Evolutionary conservation across 2,797 vertebrate genomes (phyloP), one percentile per base, ranked within the genome.

Genomic region (Neoniphon sammara): DNA sequence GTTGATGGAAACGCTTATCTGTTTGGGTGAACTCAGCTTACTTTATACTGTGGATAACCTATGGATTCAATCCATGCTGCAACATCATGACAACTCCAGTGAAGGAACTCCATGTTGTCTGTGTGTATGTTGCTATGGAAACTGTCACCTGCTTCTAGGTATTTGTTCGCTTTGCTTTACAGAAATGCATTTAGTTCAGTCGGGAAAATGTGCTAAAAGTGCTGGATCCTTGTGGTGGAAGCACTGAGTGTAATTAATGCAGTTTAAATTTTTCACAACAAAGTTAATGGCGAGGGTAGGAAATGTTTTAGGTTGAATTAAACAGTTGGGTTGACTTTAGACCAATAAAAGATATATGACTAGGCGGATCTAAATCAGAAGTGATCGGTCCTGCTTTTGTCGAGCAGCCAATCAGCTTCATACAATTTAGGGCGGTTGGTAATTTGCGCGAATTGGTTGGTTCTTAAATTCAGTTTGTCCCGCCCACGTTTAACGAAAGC

Each of bases 31-130:
- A 18, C 50, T 59, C 15, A 55, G 80, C 86, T 20, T 90, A 97
- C 96, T 94, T 92, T 90, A 77, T 98, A 97, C 0, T 97, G 94
- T 4, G 96, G 93, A 77, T 94, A 97, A 84, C 96, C 96, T 69
- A 96, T 73, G 20, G 80, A 86, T 50, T 87, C 89, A 75, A 97
- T 93, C 96, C 97, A 97, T 57, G 78, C 81, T 0, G 91, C 95
- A 82, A 97, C 97, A 4, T 95, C 92, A 53, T 90, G 74, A 70
- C 92, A 86, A 52, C 88, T 94, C 96, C 96, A 97, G 0, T 80
- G 47, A 15, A 96, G 89, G 80, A 92, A 94, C 69, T 84, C 89
- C 91, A 93, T 93, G 64, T 86, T 88, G 59, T 21, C 58, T 64
- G 67, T 77, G 58, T 75, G 25, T 50, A 56, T 1, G 93, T 94